Evolutionary conservation across 1,140 invertebrate genomes (phyloP), one percentile per base, ranked within the genome.

Genomic region (Leptoteleia sp.): DNA sequence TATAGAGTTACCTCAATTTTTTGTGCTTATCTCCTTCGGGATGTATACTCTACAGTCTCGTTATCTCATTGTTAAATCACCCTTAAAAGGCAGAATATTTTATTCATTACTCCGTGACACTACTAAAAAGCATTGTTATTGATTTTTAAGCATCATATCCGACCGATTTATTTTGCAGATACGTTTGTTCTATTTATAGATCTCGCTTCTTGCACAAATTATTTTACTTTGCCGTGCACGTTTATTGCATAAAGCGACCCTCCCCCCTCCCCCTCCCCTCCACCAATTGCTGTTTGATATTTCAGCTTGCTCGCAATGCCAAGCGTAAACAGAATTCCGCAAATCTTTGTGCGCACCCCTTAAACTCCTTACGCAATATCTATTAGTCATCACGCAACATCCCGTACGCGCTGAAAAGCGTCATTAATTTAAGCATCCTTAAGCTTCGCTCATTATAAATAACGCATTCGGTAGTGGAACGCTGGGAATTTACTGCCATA

Each of bases 11-110:
- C 61, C 57, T 73, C 62, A 57, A 64, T 76, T 70, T 72, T 72
- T 76, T 80, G 61, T 80, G 72, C 78, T 80, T 80, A 76, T 80
- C 78, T 80, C 78, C 78, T 80, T 80, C 78, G 78, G 78, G 78
- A 80, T 80, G 78, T 80, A 80, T 80, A 80, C 78, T 80, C 78
- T 80, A 80, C 78, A 76, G 61, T 80, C 78, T 80, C 72, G 78
- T 76, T 76, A 64, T 73, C 55, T 80, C 67, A 68, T 76, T 73
- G 33, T 76, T 55, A 25, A 67, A 79, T 71, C 68, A 76, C 67
- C 72, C 59, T 55, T 16, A 72, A 70, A 57, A 67, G 64, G 48
- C 73, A 80, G 78, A 73, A 80, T 76, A 76, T 76, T 76, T 73
- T 73, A 68, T 76, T 80, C 76, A 71, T 79, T 65, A 48, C 52